Evolutionary conservation across 2,797 vertebrate species (phyloP), one percentile per base, ranked within the genome.

Genomic region (Distichodus sexfasciatus): DNA sequence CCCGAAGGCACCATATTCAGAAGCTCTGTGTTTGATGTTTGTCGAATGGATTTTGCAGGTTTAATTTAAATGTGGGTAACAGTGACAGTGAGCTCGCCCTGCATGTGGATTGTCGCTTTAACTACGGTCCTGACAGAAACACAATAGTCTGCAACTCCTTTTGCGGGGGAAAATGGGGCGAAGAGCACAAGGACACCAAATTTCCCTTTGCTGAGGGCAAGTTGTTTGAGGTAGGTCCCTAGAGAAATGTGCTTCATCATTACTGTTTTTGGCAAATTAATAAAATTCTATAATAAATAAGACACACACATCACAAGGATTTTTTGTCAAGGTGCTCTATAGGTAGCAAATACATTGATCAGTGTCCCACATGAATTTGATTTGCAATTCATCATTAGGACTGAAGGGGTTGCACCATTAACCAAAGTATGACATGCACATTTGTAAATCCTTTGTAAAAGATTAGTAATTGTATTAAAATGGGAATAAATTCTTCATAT

Each of bases 21-120:
- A n/a, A n/a, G n/a, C n/a, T n/a, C n/a, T n/a, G n/a, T n/a, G n/a
- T n/a, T n/a, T n/a, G n/a, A n/a, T n/a, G n/a, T n/a, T n/a, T n/a
- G n/a, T n/a, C n/a, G n/a, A n/a, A n/a, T 35, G 31, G 4, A 35
- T 10, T 53, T 36, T 60, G 1, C 74, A 93, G 92, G 19, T 93
- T 93, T 78, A 71, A 72, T 0, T 1, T 93, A 12, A 93, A 92
- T 28, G 61, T 93, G 1, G 89, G 91, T 6, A 76, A 68, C 0
- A 15, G 75, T 0, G 77, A 85, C 3, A 28, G 84, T 15, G 81
- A 91, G 0, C 43, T 91, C 11, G 81, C 84, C 0, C 17, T 93
- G 24, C 91, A 93, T 23, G 33, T 93, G 9, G 92, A 92, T 76
- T 77, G 88, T 17, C 89, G 91, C 23, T 93, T 93, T n/a, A 75